Base-by-base conservation (phyloP, 2,113 vertebrate species). In the Notothenia coriiceps region DNA sequence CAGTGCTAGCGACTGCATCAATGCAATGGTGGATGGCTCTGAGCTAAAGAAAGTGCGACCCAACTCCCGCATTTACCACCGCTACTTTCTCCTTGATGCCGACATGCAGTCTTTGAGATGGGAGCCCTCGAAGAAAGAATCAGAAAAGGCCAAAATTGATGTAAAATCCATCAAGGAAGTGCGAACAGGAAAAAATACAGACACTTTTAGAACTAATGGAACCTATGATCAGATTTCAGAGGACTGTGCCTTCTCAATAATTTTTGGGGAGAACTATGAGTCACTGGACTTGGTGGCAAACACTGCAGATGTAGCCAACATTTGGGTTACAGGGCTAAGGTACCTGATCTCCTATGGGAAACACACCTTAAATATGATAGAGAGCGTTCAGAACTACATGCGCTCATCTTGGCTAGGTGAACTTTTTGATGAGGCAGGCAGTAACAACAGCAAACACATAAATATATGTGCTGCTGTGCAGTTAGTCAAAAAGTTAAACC, bases 91-190 rank as follows among this genome's bases (percentile, higher is more conserved):
- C 55, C 91, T 99, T 17, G 98, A 99, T 10, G 97, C 98, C 0
- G 98, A 99, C 89, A 98, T 99, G 98, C 98, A 99, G 88, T 99
- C 97, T 40, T 89, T 99, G 22, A 93, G 97, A 56, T 99, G 98
- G 98, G 98, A 99, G 63, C 98, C 98, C 11, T 98, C 98, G 0
- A 99, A 99, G 88, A 99, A 99, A 85, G 98, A 99, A 89, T 98
- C 96, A 0, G 98, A 99, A 87, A 99, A 99, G 93, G 98, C 98
- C 54, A 99, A 98, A 93, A 98, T 99, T 70, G 98, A 99, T 22
- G 95, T 99, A 22, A 98, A 96, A 82, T 98, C 97, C 9, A 95
- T 99, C 86, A 99, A 98, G 89, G 98, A 99, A 91, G 98, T 99
- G 80, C 96, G 98, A 88, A 97, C 97, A 0, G 98, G 98, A 25